Evolutionary conservation across 2,888 invertebrate genomes (phyloP).

Genomic region (Drosophila prolongata): DNA sequence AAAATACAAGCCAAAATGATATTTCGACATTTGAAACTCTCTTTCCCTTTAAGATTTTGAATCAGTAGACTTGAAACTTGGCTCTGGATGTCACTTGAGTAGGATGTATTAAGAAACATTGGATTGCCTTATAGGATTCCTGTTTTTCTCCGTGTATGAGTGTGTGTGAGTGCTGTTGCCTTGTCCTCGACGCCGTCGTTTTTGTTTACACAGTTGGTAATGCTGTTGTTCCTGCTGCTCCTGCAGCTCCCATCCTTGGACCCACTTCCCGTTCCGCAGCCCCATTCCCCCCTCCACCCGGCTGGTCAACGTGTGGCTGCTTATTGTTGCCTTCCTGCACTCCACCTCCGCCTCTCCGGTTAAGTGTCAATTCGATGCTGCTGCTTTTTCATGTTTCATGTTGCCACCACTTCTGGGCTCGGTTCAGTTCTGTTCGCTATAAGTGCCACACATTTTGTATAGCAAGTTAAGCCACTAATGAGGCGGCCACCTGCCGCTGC

Average conservation of each 20-base stretch:
- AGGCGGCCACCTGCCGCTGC: conserved; percentile 77
- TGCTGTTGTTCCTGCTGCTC: conserved; percentile 51
- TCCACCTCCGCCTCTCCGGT: conserved; percentile 34
- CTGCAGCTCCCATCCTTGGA: conserved; percentile 34
- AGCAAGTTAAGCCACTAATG: conserved; percentile 77
- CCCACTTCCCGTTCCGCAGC: conserved; percentile 8
- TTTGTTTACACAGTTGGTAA: conserved; percentile 72
- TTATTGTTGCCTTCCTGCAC: conserved; percentile 52
- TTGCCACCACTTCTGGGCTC: conserved; percentile 45
- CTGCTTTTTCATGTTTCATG: conserved; percentile 68
- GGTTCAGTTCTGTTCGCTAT: conserved; percentile 60
- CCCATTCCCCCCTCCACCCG: conserved; percentile 20
- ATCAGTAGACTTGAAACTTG: too few species aligned
- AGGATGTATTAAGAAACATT: too few species aligned
- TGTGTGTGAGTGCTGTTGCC: conserved; percentile 18
- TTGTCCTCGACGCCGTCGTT: conserved; percentile 55
- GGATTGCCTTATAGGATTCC: background rate
- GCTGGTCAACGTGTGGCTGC: conserved; percentile 70
- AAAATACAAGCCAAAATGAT: too few species aligned
- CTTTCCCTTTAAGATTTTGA: too few species aligned
- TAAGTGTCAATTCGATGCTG: conserved; percentile 79
- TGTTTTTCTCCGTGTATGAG: conserved; percentile 6
- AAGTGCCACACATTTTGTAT: conserved; percentile 79
- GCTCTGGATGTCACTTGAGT: too few species aligned
- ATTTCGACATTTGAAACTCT: too few species aligned